Percentiles rank a stretch among this genome's conserved stretches.
Conservation (phyloP, 2,113 vertebrate genomes). For the Rynchops niger region DNA sequence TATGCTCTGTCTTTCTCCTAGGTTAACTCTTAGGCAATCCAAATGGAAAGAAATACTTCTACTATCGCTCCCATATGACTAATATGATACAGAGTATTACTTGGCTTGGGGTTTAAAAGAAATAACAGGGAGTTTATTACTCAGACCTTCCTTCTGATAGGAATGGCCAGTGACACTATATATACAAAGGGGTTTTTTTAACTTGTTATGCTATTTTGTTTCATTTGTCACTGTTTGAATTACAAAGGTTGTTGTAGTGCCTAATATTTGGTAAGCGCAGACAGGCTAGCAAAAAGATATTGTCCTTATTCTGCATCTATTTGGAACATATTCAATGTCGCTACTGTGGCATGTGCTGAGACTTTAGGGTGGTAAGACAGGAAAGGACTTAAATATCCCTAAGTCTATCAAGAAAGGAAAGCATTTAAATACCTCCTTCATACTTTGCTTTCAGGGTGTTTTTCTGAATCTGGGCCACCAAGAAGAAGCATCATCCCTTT, state of each 20-base stretch:
- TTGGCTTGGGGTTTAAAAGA: not conserved
- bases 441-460: not conserved
- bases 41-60: not conserved
- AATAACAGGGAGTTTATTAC: not conserved
- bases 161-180: not conserved
- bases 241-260: not conserved
- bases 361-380: not conserved
- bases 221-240: not conserved
- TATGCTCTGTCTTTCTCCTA: not conserved
- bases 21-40: constrained; percentile 53
- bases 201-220: not conserved
- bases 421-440: not conserved
- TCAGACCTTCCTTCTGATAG: not conserved
- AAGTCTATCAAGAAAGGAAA: not conserved
- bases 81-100: not conserved
- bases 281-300: not conserved
- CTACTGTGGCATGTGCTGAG: not conserved
- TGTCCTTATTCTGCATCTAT: not conserved
- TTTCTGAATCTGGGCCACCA: not conserved
- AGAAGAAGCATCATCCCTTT: not conserved
- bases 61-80: not conserved
- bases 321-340: not conserved
- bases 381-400: not conserved
- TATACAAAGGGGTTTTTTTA: not conserved
- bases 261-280: not conserved